Evolutionary conservation across 2,888 invertebrate species (phyloP).

Genomic region (Trissoscelio sp.): DNA sequence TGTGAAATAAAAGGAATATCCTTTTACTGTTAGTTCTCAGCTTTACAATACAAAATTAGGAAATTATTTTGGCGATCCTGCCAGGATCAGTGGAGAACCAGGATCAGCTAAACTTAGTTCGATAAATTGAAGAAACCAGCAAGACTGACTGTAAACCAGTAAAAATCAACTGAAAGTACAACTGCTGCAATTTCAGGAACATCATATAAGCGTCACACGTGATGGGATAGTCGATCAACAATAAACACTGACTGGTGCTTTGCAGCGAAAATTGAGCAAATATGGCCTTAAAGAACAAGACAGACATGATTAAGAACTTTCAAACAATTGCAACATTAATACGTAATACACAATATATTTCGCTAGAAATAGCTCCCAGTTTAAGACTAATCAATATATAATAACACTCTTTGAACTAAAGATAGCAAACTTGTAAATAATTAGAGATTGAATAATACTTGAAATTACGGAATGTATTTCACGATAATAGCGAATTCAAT

Average conservation of each 20-base stretch:
- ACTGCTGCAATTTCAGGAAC: background rate
- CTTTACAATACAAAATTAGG: too few relatives aligned
- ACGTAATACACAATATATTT: constrained; percentile 34
- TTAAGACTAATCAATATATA: constrained; percentile 57
- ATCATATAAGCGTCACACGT: background rate
- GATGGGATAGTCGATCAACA: background rate
- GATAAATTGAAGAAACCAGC: background rate
- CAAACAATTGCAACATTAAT: background rate
- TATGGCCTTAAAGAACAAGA: constrained; percentile 57
- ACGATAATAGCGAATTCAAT: constrained; percentile 18
- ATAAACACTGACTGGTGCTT: background rate
- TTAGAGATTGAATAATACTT: constrained; percentile 13
- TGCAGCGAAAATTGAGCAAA: background rate
- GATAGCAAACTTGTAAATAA: constrained; percentile 50
- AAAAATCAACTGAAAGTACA: background rate
- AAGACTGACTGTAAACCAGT: background rate
- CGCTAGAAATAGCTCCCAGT: constrained; percentile 20
- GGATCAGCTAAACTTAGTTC: too few relatives aligned
- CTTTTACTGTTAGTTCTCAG: background rate
- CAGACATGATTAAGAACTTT: constrained; percentile 29
- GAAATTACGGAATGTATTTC: constrained; percentile 28
- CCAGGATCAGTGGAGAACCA: too few relatives aligned
- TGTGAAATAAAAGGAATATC: background rate
- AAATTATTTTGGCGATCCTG: too few relatives aligned
- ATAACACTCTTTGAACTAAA: constrained; percentile 31